phyloP scores from a whole-genome alignment of 1,140 invertebrate genomes.

The Neodiprion pinetum region DNA sequence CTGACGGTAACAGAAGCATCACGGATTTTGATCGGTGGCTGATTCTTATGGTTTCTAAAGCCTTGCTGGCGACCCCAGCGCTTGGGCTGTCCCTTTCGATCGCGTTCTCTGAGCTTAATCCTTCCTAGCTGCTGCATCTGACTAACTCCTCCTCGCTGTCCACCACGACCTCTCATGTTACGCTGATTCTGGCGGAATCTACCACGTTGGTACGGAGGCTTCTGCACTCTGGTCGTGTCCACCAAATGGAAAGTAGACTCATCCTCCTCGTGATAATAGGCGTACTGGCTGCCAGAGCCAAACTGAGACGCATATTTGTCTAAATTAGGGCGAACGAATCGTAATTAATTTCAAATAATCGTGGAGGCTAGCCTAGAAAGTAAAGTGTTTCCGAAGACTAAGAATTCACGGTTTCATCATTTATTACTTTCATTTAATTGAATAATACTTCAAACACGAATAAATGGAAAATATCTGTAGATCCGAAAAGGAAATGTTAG shows the following conservation, averaged over 20 bases:
- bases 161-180: conserved; percentile 78
- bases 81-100: conserved; percentile 74
- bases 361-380: not conserved
- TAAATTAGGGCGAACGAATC: conserved; percentile 57
- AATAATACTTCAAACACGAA: not conserved
- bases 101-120: conserved; percentile 65
- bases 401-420: not conserved
- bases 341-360: conserved; percentile 4
- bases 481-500: conserved; percentile 10
- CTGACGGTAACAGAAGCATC: conserved; percentile 98
- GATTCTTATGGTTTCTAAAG: conserved; percentile 72
- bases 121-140: conserved; percentile 74
- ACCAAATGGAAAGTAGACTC: conserved; percentile 98
- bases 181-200: conserved; percentile 84
- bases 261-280: conserved; percentile 98
- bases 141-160: conserved; percentile 72
- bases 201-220: conserved; percentile 89
- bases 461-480: not conserved
- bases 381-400: conserved; percentile 16
- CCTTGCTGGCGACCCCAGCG: conserved; percentile 88
- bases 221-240: conserved; percentile 90
- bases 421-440: not conserved
- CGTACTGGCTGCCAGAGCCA: conserved; percentile 93
- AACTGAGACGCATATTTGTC: conserved; percentile 97
- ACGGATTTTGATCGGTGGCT: conserved; percentile 90